A percentile compares a stretch with the other conserved stretches of the same genome.
phyloP scores from a whole-genome alignment of 1,140 invertebrate genomes.

The Sinonovacula constricta region DNA sequence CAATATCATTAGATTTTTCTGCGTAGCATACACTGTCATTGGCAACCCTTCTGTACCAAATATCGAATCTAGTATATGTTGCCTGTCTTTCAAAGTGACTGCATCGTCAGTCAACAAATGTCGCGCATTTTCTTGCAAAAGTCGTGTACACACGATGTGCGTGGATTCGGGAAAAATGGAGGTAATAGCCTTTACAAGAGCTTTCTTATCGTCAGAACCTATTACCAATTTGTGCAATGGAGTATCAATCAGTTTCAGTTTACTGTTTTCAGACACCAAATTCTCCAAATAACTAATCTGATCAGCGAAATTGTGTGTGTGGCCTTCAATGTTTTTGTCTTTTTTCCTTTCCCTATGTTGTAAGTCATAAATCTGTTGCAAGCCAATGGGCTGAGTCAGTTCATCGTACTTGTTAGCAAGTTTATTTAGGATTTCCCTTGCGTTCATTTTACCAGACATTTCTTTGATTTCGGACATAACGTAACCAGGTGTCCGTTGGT shows the following conservation, averaged over 20 bases:
- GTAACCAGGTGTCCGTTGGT: constrained; percentile 40
- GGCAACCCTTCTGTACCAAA: constrained; percentile 22
- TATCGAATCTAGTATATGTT: constrained; percentile 8
- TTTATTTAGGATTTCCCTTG: constrained; percentile 15
- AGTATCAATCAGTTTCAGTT: constrained; percentile 46
- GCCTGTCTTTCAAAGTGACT: not conserved
- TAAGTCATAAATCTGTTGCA: constrained; percentile 32
- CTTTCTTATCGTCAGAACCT: constrained; percentile 42
- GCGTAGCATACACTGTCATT: not conserved
- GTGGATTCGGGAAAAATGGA: constrained; percentile 15
- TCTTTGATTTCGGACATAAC: constrained; percentile 22
- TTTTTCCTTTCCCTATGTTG: constrained; percentile 25
- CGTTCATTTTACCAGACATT: constrained; percentile 29
- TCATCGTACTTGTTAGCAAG: constrained; percentile 39
- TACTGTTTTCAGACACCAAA: constrained; percentile 22
- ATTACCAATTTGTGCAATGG: constrained; percentile 29
- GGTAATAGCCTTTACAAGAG: constrained; percentile 35
- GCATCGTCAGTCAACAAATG: constrained; percentile 17
- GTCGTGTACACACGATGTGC: constrained; percentile 17
- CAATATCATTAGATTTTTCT: not conserved
- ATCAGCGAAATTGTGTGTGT: constrained; percentile 39
- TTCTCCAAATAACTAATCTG: constrained; percentile 47
- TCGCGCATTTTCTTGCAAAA: constrained; percentile 20
- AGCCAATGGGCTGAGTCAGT: constrained; percentile 20
- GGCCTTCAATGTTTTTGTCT: not conserved